phyloP scores from a whole-genome alignment of 2,888 invertebrate genomes.

The Chrysodeixis includens region DNA sequence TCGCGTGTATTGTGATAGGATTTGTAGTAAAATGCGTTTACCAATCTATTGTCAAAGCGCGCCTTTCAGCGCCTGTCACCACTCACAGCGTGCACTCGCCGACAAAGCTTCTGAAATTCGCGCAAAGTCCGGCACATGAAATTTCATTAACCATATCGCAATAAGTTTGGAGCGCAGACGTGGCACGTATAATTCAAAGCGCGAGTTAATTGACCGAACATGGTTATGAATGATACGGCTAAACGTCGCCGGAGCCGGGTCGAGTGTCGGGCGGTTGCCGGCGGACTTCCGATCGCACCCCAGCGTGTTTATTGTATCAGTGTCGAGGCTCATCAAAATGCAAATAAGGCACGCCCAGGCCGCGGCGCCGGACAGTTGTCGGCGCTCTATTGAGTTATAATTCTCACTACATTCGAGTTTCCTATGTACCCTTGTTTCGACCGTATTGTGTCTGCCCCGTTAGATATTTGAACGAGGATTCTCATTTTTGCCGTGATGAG shows the following conservation, averaged over 20 bases:
- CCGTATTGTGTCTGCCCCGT: conserved; percentile 51
- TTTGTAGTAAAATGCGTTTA: conserved; percentile 5
- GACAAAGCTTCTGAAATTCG: conserved; percentile 20
- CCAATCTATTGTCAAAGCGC: background rate
- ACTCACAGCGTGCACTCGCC: conserved; percentile 12
- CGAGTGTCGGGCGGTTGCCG: conserved; percentile 58
- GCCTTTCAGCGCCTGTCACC: conserved; percentile 13
- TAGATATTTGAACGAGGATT: conserved; percentile 40
- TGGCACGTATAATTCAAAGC: conserved; percentile 68
- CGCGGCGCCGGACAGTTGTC: conserved; percentile 81
- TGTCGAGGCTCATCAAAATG: conserved; percentile 88
- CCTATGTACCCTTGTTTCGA: conserved; percentile 60
- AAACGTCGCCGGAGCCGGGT: conserved; percentile 73
- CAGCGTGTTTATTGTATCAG: conserved; percentile 88
- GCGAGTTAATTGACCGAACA: conserved; percentile 79
- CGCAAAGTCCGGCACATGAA: conserved; percentile 23
- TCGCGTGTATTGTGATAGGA: background rate
- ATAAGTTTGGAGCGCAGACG: conserved; percentile 41
- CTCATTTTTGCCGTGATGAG: conserved; percentile 29
- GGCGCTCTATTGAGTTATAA: conserved; percentile 84
- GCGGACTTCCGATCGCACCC: conserved; percentile 68
- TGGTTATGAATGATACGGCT: conserved; percentile 77
- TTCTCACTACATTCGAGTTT: conserved; percentile 63
- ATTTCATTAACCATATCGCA: conserved; percentile 36
- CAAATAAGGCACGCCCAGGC: conserved; percentile 81